Conservation (phyloP, 92 coral and sea anemone species). For the Epizoanthus illoricatus region DNA sequence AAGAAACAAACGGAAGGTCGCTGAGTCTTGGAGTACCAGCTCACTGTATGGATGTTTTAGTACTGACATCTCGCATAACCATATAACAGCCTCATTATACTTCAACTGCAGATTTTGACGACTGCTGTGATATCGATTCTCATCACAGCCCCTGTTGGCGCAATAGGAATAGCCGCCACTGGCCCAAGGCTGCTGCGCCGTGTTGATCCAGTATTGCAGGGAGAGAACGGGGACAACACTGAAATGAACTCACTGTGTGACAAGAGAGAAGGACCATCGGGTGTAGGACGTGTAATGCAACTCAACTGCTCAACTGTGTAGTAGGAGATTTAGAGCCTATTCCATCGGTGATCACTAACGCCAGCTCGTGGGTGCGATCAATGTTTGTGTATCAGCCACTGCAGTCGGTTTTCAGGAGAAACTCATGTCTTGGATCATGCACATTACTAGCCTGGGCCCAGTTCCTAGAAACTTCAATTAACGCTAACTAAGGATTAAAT, state of each 20-base stretch:
- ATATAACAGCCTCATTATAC: background rate
- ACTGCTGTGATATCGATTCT: slow-evolving; percentile 94
- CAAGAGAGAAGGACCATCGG: background rate
- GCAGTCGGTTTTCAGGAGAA: no score
- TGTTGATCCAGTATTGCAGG: slow-evolving; percentile 36
- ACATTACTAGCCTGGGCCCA: no score
- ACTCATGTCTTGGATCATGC: no score
- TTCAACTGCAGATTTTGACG: slow-evolving; percentile 72
- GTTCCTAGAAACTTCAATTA: no score
- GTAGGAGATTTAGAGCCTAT: no score
- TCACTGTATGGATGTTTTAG: no score
- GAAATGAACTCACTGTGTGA: slow-evolving; percentile 11
- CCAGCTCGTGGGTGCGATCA: no score
- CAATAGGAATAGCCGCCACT: slow-evolving; percentile 75
- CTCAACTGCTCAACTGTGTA: background rate
- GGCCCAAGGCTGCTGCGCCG: slow-evolving; percentile 79
- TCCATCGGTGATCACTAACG: no score
- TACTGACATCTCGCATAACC: background rate
- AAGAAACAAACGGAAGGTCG: background rate
- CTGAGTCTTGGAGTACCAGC: no score
- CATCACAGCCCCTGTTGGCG: slow-evolving; percentile 94
- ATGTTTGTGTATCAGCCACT: no score
- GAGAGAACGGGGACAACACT: background rate
- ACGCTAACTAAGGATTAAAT: no score
- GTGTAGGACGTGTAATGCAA: background rate